phyloP scores from a whole-genome alignment of 2,888 invertebrate species.

The Aleiodes testaceus region DNA sequence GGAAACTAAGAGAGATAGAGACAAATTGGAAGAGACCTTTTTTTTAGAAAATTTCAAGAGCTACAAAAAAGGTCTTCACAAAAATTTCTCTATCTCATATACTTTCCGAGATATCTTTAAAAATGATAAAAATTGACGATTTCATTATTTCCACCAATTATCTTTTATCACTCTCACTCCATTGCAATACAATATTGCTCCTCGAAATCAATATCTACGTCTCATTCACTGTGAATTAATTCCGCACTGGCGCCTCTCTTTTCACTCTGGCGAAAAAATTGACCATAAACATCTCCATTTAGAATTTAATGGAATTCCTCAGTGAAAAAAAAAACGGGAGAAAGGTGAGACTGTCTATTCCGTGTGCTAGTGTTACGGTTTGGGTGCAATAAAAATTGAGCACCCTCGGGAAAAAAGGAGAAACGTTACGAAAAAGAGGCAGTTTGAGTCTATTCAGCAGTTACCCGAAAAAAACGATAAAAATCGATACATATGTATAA shows the following conservation, averaged over 20 bases:
- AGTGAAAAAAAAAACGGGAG: background rate
- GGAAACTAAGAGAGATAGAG: too few relatives aligned
- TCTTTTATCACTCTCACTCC: background rate
- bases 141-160: too few relatives aligned
- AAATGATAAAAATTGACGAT: too few relatives aligned
- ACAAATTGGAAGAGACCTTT: too few relatives aligned
- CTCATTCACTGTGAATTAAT: constrained; percentile 32
- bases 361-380: constrained; percentile 26
- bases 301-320: constrained; percentile 32
- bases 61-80: too few relatives aligned
- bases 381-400: constrained; percentile 29
- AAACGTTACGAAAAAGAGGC: constrained; percentile 18
- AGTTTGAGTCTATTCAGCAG: constrained; percentile 33
- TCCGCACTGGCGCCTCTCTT: constrained; percentile 9
- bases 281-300: constrained; percentile 38
- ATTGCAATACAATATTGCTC: constrained; percentile 33
- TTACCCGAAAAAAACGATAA: constrained; percentile 34
- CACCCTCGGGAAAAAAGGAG: constrained; percentile 14
- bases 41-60: too few relatives aligned
- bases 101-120: too few relatives aligned
- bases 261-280: constrained; percentile 10
- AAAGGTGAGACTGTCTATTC: background rate
- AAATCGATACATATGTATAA: constrained; percentile 42
- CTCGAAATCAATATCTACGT: constrained; percentile 27
- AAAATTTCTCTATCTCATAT: too few relatives aligned